A percentile compares a stretch with the other conserved stretches of the same genome.
Conservation (phyloP, 2,888 invertebrate species). For the Orchesella flavescens region DNA sequence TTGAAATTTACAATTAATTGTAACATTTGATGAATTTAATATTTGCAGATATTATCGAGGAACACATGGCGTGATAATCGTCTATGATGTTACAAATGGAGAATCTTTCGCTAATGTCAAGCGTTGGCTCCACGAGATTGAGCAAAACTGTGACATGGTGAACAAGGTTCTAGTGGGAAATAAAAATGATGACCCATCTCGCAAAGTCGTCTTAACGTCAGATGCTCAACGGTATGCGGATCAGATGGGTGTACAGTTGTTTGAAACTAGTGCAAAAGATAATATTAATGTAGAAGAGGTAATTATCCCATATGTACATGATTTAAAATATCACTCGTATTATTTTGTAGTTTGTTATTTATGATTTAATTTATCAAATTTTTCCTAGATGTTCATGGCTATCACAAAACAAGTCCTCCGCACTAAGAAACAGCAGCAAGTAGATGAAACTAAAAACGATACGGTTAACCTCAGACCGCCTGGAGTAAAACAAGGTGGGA, state of each 20-base stretch:
- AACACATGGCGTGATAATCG: constrained; percentile 99
- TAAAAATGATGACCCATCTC: constrained; percentile 94
- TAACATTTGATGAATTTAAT: too few relatives aligned
- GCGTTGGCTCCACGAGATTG: constrained; percentile 99
- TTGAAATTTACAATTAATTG: too few relatives aligned
- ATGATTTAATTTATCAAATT: too few relatives aligned
- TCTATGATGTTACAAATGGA: constrained; percentile 98
- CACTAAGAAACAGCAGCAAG: constrained; percentile 87
- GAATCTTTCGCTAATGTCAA: constrained; percentile 99
- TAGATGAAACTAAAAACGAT: constrained; percentile 76
- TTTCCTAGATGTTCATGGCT: constrained; percentile 81
- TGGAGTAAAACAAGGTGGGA: constrained; percentile 5
- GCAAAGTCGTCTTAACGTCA: constrained; percentile 96
- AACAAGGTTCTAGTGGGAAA: constrained; percentile 99
- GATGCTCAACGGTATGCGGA: constrained; percentile 98
- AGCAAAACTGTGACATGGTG: constrained; percentile 99
- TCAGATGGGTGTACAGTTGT: constrained; percentile 97
- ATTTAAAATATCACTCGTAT: too few relatives aligned
- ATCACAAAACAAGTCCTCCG: constrained; percentile 87
- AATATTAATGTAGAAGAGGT: constrained; percentile 99
- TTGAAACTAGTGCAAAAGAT: constrained; percentile 99
- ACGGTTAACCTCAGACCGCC: constrained; percentile 34
- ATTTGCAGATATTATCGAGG: constrained; percentile 94
- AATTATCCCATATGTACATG: too few relatives aligned
- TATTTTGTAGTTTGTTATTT: too few relatives aligned